A percentile compares a stretch with the other conserved stretches of the same genome.
Evolutionary conservation across 2,797 vertebrate species (phyloP).

Genomic region (Tenualosa thibaudeaui): DNA sequence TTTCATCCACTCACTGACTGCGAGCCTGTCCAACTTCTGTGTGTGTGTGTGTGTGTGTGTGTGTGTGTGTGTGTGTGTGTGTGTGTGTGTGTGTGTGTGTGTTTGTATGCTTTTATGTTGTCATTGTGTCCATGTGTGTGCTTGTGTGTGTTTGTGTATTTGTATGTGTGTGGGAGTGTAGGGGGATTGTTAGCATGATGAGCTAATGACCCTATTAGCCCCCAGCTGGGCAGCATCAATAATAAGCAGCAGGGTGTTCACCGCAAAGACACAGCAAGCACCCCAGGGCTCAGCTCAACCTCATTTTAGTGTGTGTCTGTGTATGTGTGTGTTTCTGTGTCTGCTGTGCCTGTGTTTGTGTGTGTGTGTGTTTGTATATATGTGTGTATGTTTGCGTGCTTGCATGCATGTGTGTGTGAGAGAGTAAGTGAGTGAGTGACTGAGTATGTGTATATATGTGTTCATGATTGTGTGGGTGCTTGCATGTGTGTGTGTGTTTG

Average conservation of each 20-base stretch:
- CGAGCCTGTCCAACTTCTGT: no score
- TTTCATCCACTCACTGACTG: no score
- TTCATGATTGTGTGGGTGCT: not conserved
- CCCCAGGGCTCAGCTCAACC: not conserved
- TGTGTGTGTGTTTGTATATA: not conserved
- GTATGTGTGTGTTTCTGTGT: not conserved
- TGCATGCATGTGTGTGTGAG: not conserved
- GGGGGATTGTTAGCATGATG: constrained; percentile 47
- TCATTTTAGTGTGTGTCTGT: not conserved
- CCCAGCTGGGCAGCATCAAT: constrained; percentile 52
- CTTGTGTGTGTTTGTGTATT: not conserved
- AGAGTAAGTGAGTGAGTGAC: no score
- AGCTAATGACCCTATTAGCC: constrained; percentile 59
- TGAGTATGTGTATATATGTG: not conserved
- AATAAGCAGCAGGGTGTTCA: constrained; percentile 34
- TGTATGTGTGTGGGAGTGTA: not conserved
- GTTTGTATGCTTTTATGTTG: not conserved
- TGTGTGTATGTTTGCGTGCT: not conserved
- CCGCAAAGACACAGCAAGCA: not conserved
- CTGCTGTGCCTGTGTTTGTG: not conserved
- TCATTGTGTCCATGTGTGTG: not conserved
- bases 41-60: not conserved
- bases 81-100: not conserved
- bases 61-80: not conserved
- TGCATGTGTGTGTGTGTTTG: not conserved